These are phyloP conservation scores for Serripes groenlandicus DNA, from an alignment of 2,888 invertebrate genomes.

Conservation along the genomic window DNA sequence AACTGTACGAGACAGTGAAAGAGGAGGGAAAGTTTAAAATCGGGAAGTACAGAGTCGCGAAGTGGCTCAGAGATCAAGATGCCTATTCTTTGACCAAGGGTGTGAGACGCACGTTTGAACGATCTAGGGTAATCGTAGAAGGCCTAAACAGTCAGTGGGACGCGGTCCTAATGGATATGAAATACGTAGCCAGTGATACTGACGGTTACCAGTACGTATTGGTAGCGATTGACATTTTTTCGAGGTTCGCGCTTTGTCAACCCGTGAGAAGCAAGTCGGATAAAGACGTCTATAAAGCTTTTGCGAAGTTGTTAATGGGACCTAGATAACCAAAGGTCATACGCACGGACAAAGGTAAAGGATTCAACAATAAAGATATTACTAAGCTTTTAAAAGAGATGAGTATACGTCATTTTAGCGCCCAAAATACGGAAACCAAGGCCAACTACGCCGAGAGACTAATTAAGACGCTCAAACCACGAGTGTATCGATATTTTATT, in stretches of 20 bases:
- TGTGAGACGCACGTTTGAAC: slow-evolving; percentile 25
- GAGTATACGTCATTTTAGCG: slow-evolving; percentile 28
- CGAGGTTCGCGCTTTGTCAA: background rate
- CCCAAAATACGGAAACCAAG: slow-evolving; percentile 38
- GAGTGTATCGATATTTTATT: slow-evolving; percentile 33
- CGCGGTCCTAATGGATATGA: slow-evolving; percentile 39
- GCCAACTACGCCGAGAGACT: slow-evolving; percentile 44
- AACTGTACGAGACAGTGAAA: slow-evolving; percentile 2
- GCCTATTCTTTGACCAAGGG: slow-evolving; percentile 38
- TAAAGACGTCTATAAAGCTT: background rate
- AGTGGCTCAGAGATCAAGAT: slow-evolving; percentile 45
- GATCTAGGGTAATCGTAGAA: slow-evolving; percentile 36
- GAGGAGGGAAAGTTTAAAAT: background rate
- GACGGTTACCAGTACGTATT: slow-evolving; percentile 32
- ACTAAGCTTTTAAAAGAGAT: slow-evolving; percentile 12
- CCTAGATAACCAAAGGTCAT: slow-evolving; percentile 37
- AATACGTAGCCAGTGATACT: slow-evolving; percentile 22
- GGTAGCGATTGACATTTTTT: slow-evolving; percentile 16
- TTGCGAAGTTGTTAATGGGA: background rate
- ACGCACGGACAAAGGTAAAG: slow-evolving; percentile 33
- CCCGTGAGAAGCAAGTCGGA: background rate
- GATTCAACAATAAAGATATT: slow-evolving; percentile 36
- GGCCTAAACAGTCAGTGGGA: slow-evolving; percentile 50
- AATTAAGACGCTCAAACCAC: slow-evolving; percentile 35
- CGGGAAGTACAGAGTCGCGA: background rate